Conservation (phyloP, 2,797 vertebrate genomes). For the Kryptolebias ocellatus region DNA sequence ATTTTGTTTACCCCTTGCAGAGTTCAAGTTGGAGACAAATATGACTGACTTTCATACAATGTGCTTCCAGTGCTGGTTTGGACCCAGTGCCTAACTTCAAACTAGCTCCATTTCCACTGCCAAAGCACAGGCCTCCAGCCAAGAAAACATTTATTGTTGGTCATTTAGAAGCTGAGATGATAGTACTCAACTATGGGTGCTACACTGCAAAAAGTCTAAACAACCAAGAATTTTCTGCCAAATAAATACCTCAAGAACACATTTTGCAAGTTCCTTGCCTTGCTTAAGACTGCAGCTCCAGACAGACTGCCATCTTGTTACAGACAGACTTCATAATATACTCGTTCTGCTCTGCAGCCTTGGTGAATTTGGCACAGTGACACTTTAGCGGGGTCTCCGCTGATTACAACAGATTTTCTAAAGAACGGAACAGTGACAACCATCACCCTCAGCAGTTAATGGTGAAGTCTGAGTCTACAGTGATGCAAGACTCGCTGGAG, state of each 20-base stretch:
- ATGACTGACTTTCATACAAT: no score
- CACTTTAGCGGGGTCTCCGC: background rate
- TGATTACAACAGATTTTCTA: conserved; percentile 3
- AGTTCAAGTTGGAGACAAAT: background rate
- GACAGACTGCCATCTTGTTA: background rate
- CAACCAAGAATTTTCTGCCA: no score
- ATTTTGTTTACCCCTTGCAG: background rate
- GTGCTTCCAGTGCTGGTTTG: background rate
- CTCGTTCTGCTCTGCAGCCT: background rate
- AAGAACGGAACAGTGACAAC: background rate
- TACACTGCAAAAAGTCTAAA: background rate
- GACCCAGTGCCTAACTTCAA: background rate
- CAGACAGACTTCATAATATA: background rate
- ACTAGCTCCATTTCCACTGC: background rate
- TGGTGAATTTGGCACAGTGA: background rate
- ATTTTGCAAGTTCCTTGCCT: background rate
- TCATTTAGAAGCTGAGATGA: background rate
- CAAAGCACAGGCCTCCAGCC: background rate
- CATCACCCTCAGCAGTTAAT: background rate
- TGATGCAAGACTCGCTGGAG: background rate
- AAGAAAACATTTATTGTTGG: background rate
- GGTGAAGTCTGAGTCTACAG: background rate
- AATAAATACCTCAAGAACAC: background rate
- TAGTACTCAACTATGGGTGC: background rate
- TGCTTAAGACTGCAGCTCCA: background rate